Base-by-base conservation (phyloP, 2,113 vertebrate species). In the Tylochromis polylepis region DNA sequence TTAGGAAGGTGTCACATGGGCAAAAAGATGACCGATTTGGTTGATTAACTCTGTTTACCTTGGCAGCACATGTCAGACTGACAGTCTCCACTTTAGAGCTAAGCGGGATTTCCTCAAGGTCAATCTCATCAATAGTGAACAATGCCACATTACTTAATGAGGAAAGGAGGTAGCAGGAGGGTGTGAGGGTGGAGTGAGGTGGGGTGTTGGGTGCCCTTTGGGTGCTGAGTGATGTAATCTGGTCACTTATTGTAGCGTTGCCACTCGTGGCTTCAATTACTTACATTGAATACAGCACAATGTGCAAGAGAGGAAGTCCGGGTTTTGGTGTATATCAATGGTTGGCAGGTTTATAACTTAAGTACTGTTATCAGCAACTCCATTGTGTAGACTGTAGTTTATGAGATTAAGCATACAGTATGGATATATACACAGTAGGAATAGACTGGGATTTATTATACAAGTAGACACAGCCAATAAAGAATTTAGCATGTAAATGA, bases 31-130 rank as follows among this genome's bases (percentile, higher is more conserved):
- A 87, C 89, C 51, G 81, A 89, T 85, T 87, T 88, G 83, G 87
- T 93, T 88, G 88, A 92, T 95, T 94, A 83, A 87, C 82, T 34
- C 51, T 95, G 94, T 96, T 96, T 94, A 88, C 87, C 90, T 95
- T 96, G 94, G 95, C 93, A 34, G 38, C 46, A 7, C 84, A 84
- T 20, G 7, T 88, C 88, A 95, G 95, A 95, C 95, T 86, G 87
- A 91, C 90, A 82, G 94, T 82, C 94, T 94, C 94, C 91, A 85
- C 89, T 80, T 49, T 34, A 36, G 79, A 67, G 43, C 82, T 83
- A 78, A 51, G 14, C 87, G 92, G 95, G 93, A 94, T 94, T 96
- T 95, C 94, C 94, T 95, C 87, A 83, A 89, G 89, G 91, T 89
- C 91, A 83, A 80, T 65, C 55, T 94, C 94, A 94, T 94, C 87